Evolutionary conservation across 2,888 invertebrate species (phyloP).

Genomic region (Opisthograptis luteolata): DNA sequence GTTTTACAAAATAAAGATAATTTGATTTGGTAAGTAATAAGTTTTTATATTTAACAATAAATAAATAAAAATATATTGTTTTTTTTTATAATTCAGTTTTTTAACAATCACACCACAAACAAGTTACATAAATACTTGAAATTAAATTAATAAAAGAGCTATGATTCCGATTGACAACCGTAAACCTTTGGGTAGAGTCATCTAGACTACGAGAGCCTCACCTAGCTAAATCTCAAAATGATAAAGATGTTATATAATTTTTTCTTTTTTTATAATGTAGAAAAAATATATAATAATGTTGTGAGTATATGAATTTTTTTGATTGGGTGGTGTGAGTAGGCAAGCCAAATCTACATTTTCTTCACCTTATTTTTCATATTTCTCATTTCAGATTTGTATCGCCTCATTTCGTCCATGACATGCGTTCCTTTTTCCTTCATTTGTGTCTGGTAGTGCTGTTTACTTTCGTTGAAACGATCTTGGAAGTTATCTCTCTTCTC

Average conservation of each 20-base stretch:
- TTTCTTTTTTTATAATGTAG: too few species aligned
- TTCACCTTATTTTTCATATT: conserved; percentile 77
- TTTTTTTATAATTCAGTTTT: conserved; percentile 13
- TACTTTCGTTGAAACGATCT: conserved; percentile 84
- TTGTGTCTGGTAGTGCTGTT: conserved; percentile 70
- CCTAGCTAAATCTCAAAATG: too few species aligned
- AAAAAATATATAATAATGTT: too few species aligned
- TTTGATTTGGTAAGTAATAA: conserved; percentile 58
- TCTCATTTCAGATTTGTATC: conserved; percentile 77
- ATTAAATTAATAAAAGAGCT: not conserved
- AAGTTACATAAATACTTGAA: not conserved
- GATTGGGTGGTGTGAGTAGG: too few species aligned
- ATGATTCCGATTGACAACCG: too few species aligned
- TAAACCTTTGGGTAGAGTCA: too few species aligned
- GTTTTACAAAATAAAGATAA: conserved; percentile 53
- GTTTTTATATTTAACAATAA: conserved; percentile 68
- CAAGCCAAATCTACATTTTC: conserved; percentile 52
- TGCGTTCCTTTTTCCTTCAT: conserved; percentile 71
- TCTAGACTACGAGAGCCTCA: too few species aligned
- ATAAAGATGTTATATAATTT: too few species aligned
- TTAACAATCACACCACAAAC: not conserved
- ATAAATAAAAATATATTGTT: conserved; percentile 49
- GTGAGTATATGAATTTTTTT: too few species aligned
- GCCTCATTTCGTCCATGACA: conserved; percentile 80
- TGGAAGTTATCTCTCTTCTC: conserved; percentile 86